Base-by-base conservation (phyloP, 2,113 vertebrate genomes). In the Camarhynchus parvulus region DNA sequence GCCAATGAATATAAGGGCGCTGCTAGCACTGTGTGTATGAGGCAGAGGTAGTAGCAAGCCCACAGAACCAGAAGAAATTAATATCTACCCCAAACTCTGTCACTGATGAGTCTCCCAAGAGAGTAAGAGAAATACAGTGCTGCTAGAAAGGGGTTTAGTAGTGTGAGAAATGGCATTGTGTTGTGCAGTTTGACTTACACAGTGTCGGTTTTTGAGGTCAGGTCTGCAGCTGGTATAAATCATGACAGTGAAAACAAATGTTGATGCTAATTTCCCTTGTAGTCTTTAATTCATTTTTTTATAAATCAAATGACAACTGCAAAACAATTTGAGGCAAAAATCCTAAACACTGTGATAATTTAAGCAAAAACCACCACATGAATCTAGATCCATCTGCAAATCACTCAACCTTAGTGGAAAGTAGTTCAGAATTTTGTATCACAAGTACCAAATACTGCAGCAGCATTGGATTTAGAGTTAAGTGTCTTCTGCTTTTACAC, bases 241-340 rank as follows among this genome's bases (percentile, higher is more conserved):
- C 49, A 76, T 28, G 7, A 47, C 31, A 53, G 13, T 73, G 39
- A 69, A 87, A 92, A 76, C 16, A 85, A 85, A 37, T 24, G 15
- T 61, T 52, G 62, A 78, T 84, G 56, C 56, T 78, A 52, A 52
- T 91, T 87, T 79, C 49, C 15, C 17, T 91, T 27, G 8, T 89
- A 84, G 63, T 49, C 53, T 82, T 82, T 72, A 74, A 67, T 49
- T 90, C 12, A 27, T 66, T 85, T 83, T 83, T 90, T 81, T 81
- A 33, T 66, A 72, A 87, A 83, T 78, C 35, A 39, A 61, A 61
- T 67, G 25, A 41, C 17, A 82, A 47, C 35, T 56, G 53, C 47
- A 79, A 84, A 89, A 53, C 53, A 52, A 59, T 82, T 95, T 52
- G 41, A 83, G 23, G n/a, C 35, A 90, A 83, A 95, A 94, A 30